phyloP scores from a whole-genome alignment of 2,113 vertebrate genomes.

The Cinclus cinclus region DNA sequence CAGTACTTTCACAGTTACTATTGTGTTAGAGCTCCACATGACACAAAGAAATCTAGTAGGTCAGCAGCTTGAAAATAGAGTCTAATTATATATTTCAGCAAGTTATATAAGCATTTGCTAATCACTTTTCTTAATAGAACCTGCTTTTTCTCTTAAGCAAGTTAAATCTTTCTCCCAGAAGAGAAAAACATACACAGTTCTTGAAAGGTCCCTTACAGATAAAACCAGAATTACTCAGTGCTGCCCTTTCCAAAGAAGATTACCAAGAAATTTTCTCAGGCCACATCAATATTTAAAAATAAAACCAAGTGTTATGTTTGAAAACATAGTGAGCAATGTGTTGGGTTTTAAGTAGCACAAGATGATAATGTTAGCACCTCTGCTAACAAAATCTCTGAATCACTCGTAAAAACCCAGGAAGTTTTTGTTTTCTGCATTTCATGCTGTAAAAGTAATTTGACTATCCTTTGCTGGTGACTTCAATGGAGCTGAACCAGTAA shows the following conservation, averaged over 20 bases:
- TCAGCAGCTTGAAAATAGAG: conserved; percentile 64
- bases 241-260: conserved; percentile 46
- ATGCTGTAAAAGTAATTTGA: conserved; percentile 11
- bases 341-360: conserved; percentile 46
- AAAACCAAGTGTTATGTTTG: conserved; percentile 58
- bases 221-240: conserved; percentile 36
- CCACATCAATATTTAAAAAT: conserved; percentile 51
- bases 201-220: conserved; percentile 59
- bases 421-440: conserved; percentile 53
- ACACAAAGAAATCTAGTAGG: conserved; percentile 68
- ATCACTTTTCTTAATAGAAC: not conserved
- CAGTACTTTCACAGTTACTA: conserved; percentile 53
- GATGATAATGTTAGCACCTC: conserved; percentile 48
- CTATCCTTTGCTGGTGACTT: not conserved
- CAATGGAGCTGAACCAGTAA: not conserved
- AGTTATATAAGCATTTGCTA: conserved; percentile 66
- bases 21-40: conserved; percentile 64
- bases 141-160: not conserved
- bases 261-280: conserved; percentile 60
- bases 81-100: conserved; percentile 73
- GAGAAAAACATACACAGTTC: not conserved
- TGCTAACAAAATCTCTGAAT: conserved; percentile 57
- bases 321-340: conserved; percentile 57
- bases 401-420: conserved; percentile 32
- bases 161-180: not conserved